Evolutionary conservation across 2,888 invertebrate genomes (phyloP), one percentile per base, ranked within the genome.

Genomic region (Schizotus pectinicornis): DNA sequence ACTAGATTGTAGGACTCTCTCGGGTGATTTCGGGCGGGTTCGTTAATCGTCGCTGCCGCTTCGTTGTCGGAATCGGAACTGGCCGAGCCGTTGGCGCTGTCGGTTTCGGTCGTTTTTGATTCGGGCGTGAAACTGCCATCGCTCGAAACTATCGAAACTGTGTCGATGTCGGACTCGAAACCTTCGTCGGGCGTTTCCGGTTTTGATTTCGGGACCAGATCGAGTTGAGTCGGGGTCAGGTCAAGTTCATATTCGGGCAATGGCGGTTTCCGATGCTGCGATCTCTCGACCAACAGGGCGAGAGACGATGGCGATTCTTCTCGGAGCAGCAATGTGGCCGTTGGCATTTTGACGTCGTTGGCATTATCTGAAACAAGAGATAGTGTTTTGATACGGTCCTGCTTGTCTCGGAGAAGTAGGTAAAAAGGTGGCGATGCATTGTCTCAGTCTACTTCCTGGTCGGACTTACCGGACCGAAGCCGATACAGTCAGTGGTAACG

Each of bases 101-200:
- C 80, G n/a, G 77, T 79, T 67, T 79, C 80, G 14, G 67, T 61
- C 1, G 67, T 63, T 63, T 74, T 74, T 54, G 59, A 58, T 39
- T 54, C 56, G 57, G 32, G 32, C 3, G 59, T 65, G 53, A 76
- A 76, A 48, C 77, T 76, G 53, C 79, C 80, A 62, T 79, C 79
- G 54, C 76, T 76, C 3, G 79, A 79, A 1, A 80, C 70, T 37
- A 80, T 67, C 2, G 80, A 80, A 8, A 79, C 65, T 47, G 72
- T 79, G 62, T 81, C 81, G 35, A 80, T 76, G 60, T 80, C 81
- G 5, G 81, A 81, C 69, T 82, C 81, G 71, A 82, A 81, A n/a
- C 81, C 81, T 65, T 82, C 81, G 62, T 81, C 81, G 1, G 64
- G 49, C 5, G 64, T 52, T 1, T 64, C 56, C 2, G 59, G 50